Base-by-base conservation (phyloP, 1,140 invertebrate species). In the Chymomyza costata region DNA sequence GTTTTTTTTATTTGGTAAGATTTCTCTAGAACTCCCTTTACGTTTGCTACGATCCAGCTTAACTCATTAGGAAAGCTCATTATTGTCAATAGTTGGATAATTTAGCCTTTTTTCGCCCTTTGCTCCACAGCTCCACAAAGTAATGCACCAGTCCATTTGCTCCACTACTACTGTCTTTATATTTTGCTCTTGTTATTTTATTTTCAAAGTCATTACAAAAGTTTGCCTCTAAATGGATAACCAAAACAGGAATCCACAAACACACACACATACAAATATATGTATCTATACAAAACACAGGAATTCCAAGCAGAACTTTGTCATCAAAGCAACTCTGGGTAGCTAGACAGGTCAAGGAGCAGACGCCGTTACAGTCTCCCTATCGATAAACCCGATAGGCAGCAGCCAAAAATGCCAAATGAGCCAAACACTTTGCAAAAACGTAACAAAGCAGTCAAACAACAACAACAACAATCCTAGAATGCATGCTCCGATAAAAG, bases 171-270 rank as follows among this genome's bases (percentile, higher is more conserved):
- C 32, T 52, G 19, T 45, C 46, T 45, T 18, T 35, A 17, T 25
- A 35, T 41, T 43, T 53, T 52, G 45, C 50, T 52, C 31, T 45
- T 69, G 57, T 73, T 80, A n/a, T 34, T 65, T 80, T 80, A 73
- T 80, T 80, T 73, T 78, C 73, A 80, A 80, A 80, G 67, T 80
- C 73, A 78, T 78, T 78, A 78, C 73, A 58, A 71, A 78, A 78
- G 73, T 78, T 78, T 80, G 67, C 67, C 67, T 63, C 67, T 78
- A 80, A 78, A 78, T 78, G 71, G 67, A 80, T 78, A 78, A 80
- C 73, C 71, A 78, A 78, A 78, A 78, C 73, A 78, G 66, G 13
- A 3, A 34, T 3, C 8, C 3, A 34, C 32, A 34, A 34, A 10
- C 32, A 34, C 3, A 34, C 32, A 34, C 32, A 34, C 3, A 6